A percentile compares a stretch with the other conserved stretches of the same genome.
Evolutionary conservation across 2,888 invertebrate genomes (phyloP).

Genomic region (Monoplex corrugatus): DNA sequence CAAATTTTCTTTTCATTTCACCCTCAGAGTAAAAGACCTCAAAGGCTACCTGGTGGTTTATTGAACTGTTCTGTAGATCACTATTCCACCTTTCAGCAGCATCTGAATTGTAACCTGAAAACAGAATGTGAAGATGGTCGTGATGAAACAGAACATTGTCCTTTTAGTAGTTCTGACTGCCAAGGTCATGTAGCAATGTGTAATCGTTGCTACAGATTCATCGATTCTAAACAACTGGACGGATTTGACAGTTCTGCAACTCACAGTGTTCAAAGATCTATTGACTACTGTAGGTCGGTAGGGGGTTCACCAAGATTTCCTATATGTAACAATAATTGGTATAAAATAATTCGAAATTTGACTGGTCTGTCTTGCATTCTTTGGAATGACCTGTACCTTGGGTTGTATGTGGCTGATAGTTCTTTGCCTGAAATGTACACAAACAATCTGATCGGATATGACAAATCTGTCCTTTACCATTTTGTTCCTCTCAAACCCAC

Average conservation of each 20-base stretch:
- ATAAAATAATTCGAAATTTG: not conserved
- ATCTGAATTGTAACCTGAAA: not conserved
- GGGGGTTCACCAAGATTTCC: not conserved
- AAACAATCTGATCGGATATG: not conserved
- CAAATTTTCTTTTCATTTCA: not conserved
- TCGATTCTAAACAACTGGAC: not conserved
- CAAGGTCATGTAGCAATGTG: not conserved
- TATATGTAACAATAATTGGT: not conserved
- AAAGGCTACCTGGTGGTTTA: not conserved
- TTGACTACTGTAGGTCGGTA: not conserved
- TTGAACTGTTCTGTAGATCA: not conserved
- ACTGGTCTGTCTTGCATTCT: not conserved
- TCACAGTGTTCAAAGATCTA: not conserved
- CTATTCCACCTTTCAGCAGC: conserved; percentile 6
- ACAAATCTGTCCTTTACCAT: not conserved
- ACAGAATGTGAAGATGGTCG: not conserved
- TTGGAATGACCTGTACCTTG: not conserved
- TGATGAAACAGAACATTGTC: not conserved
- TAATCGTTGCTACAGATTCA: not conserved
- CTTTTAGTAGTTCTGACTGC: not conserved
- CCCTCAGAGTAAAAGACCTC: not conserved
- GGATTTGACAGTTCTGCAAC: too few species aligned
- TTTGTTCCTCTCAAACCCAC: too few species aligned
- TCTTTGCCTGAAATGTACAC: not conserved
- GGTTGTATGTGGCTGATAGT: not conserved